Percentiles rank a stretch among this genome's conserved stretches.
Evolutionary conservation across 2,797 vertebrate species (phyloP).

Genomic region (Acanthornis magna): DNA sequence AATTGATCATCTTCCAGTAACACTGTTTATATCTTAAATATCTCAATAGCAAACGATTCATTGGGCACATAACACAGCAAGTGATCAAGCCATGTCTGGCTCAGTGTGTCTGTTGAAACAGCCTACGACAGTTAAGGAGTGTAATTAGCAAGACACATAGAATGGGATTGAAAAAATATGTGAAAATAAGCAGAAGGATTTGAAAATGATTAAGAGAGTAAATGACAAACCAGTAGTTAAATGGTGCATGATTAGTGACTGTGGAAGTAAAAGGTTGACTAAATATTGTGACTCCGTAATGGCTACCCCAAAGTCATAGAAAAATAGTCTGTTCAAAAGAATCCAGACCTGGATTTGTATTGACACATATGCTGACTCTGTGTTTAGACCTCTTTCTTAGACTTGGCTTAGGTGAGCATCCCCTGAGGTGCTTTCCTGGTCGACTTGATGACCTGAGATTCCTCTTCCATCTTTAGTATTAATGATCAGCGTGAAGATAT

Average conservation of each 20-base stretch:
- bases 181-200: conserved; percentile 56
- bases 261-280: conserved; percentile 50
- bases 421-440: not conserved
- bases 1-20: not conserved
- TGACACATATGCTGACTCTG: not conserved
- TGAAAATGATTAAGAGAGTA: conserved; percentile 48
- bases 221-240: conserved; percentile 57
- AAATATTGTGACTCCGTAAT: conserved; percentile 55
- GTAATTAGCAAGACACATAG: conserved; percentile 48
- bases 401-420: not conserved
- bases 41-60: not conserved
- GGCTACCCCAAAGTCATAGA: not conserved
- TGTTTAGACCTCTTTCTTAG: not conserved
- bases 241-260: conserved; percentile 57
- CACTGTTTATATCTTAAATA: not conserved
- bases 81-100: conserved; percentile 4
- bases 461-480: not conserved
- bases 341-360: not conserved
- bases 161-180: conserved; percentile 20
- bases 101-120: not conserved
- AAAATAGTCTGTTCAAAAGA: not conserved
- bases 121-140: conserved; percentile 21
- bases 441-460: not conserved
- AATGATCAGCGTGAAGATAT: not conserved
- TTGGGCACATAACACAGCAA: not conserved